Evolutionary conservation across 2,888 invertebrate genomes (phyloP).

Genomic region (Kryphioiulus occultus): DNA sequence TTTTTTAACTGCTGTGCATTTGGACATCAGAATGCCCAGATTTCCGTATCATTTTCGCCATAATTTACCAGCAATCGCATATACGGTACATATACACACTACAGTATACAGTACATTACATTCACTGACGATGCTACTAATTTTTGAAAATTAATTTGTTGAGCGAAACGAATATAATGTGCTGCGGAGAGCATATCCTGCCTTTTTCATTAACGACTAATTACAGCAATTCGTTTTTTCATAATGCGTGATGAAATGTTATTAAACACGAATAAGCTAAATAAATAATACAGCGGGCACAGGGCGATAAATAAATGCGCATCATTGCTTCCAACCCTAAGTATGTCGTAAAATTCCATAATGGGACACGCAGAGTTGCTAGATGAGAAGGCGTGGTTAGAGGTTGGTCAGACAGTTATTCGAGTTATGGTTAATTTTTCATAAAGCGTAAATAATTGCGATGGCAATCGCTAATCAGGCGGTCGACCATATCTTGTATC

Average conservation of each 20-base stretch:
- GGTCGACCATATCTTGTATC: not conserved
- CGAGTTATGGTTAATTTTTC: slow-evolving; percentile 7
- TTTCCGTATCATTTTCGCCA: too few relatives aligned
- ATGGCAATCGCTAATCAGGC: not conserved
- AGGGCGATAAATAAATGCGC: not conserved
- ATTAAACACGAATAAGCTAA: slow-evolving; percentile 11
- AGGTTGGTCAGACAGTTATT: not conserved
- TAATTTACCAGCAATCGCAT: too few relatives aligned
- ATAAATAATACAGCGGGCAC: not conserved
- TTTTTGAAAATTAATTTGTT: not conserved
- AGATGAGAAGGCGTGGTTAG: not conserved
- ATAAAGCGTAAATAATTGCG: not conserved
- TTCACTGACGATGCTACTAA: too few relatives aligned
- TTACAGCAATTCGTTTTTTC: slow-evolving; percentile 10
- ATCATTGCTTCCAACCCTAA: not conserved
- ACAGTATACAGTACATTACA: too few relatives aligned
- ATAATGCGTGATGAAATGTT: slow-evolving; percentile 35
- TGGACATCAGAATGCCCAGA: too few relatives aligned
- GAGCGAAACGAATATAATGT: not conserved
- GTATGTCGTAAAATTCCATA: not conserved
- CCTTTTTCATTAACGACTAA: not conserved
- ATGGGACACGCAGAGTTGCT: not conserved
- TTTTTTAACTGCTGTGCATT: too few relatives aligned
- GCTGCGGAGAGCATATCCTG: not conserved
- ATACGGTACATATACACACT: too few relatives aligned